These are phyloP conservation scores for Teleogryllus occipitalis DNA, from an alignment of 1,140 invertebrate species.

Conservation along the genomic window DNA sequence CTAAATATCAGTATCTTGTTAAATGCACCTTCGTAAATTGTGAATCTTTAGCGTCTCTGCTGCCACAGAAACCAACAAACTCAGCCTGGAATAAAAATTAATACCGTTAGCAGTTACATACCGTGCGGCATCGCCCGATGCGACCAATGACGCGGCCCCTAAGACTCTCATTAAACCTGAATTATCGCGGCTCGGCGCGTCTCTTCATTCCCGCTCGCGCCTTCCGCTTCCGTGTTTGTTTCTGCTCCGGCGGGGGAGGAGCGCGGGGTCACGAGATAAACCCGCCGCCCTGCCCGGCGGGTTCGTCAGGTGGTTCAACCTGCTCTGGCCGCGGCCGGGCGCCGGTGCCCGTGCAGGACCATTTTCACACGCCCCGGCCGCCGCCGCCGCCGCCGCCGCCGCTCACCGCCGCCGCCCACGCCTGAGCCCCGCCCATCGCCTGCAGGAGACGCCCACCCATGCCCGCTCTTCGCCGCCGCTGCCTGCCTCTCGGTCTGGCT, in stretches of 20 bases:
- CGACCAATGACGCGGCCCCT: background rate
- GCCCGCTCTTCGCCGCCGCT: too few relatives aligned
- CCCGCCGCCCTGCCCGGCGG: background rate
- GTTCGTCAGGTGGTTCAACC: background rate
- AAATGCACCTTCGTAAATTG: too few relatives aligned
- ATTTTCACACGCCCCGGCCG: background rate
- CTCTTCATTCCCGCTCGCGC: background rate
- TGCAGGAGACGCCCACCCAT: too few relatives aligned
- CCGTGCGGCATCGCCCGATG: too few relatives aligned
- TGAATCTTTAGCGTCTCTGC: too few relatives aligned
- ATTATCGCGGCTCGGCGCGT: background rate
- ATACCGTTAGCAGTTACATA: too few relatives aligned
- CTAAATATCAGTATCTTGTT: background rate
- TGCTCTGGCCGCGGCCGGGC: background rate
- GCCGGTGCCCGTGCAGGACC: background rate
- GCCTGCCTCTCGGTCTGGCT: too few relatives aligned
- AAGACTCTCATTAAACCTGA: background rate
- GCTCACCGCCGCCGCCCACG: too few relatives aligned
- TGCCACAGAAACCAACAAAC: too few relatives aligned
- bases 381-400: too few relatives aligned
- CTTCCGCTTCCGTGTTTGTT: constrained; percentile 3
- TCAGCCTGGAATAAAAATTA: too few relatives aligned
- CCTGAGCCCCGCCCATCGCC: too few relatives aligned
- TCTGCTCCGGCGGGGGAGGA: background rate
- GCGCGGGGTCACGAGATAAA: background rate